These are phyloP conservation scores for Euplexia lucipara DNA, from an alignment of 2,888 invertebrate species.

Conservation along the genomic window DNA sequence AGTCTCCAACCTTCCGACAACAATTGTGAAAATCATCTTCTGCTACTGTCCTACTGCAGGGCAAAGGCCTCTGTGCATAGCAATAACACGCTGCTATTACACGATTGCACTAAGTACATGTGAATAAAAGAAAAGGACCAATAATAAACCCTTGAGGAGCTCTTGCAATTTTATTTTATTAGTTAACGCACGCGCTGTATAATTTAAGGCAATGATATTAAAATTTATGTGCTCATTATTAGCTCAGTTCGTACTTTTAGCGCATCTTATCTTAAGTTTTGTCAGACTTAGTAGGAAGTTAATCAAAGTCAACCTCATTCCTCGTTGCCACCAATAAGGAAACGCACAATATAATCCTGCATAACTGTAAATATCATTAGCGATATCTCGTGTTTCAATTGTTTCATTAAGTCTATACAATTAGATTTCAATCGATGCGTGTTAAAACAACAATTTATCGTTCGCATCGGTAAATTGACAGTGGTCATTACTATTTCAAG, in stretches of 20 bases:
- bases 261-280: neutral
- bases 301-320: conserved; percentile 6
- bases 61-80: too few species aligned
- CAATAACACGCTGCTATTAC: too few species aligned
- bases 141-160: neutral
- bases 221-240: neutral
- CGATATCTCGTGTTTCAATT: conserved; percentile 2
- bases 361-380: neutral
- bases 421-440: conserved; percentile 15
- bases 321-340: neutral
- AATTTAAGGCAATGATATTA: neutral
- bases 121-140: neutral
- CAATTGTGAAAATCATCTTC: too few species aligned
- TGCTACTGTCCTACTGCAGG: too few species aligned
- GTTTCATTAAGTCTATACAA: neutral
- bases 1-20: too few species aligned
- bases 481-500: conserved; percentile 20
- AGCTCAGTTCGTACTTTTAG: too few species aligned
- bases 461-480: conserved; percentile 22
- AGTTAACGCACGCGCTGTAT: neutral
- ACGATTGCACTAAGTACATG: too few species aligned
- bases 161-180: neutral
- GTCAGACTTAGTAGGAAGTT: neutral
- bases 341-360: conserved; percentile 1
- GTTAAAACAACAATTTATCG: conserved; percentile 5